Conservation (phyloP, 2,888 invertebrate genomes). For the Lamellibrachia satsuma region DNA sequence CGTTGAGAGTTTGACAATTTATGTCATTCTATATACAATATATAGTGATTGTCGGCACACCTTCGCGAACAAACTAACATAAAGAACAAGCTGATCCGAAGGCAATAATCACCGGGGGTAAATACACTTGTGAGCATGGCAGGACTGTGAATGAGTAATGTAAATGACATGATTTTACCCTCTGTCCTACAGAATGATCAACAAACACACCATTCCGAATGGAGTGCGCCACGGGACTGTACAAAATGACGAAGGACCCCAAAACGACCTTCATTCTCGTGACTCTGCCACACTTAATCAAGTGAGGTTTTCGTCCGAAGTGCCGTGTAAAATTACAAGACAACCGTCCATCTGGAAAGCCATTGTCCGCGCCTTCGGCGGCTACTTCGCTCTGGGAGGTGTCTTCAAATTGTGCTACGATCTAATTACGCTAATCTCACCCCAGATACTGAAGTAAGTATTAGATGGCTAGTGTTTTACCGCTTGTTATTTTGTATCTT, state of each 20-base stretch:
- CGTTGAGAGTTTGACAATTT: too few relatives aligned
- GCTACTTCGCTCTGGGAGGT: slow-evolving; percentile 33
- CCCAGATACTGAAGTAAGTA: slow-evolving; percentile 34
- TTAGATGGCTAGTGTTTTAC: neutral
- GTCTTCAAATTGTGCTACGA: slow-evolving; percentile 32
- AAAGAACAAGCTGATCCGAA: neutral
- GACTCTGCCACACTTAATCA: neutral
- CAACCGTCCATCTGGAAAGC: slow-evolving; percentile 32
- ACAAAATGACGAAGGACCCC: neutral
- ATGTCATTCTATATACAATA: too few relatives aligned
- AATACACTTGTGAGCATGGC: neutral
- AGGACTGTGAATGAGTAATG: neutral
- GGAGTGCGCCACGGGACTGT: neutral
- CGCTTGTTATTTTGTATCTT: neutral
- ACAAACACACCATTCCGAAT: neutral
- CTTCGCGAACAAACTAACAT: neutral
- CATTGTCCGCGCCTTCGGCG: slow-evolving; percentile 29
- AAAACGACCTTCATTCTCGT: neutral
- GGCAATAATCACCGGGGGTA: neutral
- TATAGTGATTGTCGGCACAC: neutral
- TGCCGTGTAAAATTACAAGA: slow-evolving; percentile 14
- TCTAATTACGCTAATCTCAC: slow-evolving; percentile 33
- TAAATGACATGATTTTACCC: neutral
- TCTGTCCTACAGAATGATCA: neutral
- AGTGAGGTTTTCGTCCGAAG: neutral